Evolutionary conservation across 2,888 invertebrate genomes (phyloP).

Genomic region (Melikaiella ostensackeni): DNA sequence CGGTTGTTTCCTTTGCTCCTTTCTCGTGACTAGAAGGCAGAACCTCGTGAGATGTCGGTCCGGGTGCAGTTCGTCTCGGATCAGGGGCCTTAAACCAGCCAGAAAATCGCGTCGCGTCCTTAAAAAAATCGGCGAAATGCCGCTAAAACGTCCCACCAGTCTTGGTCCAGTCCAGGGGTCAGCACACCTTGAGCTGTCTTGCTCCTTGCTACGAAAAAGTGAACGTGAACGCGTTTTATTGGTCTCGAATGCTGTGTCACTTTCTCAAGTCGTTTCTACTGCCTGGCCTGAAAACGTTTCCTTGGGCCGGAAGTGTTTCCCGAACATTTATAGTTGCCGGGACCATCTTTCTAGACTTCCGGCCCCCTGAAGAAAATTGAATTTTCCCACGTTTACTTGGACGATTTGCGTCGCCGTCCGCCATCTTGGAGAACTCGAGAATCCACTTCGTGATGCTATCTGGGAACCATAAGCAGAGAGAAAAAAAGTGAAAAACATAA

Average conservation of each 20-base stretch:
- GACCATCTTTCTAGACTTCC: conserved; percentile 38
- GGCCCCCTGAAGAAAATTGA: conserved; percentile 21
- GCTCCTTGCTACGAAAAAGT: conserved; percentile 55
- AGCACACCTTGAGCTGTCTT: conserved; percentile 43
- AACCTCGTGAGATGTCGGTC: conserved; percentile 67
- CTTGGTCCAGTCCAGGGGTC: conserved; percentile 45
- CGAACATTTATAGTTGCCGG: conserved; percentile 47
- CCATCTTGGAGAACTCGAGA: conserved; percentile 30
- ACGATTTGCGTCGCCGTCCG: conserved; percentile 24
- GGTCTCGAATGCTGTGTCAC: conserved; percentile 56
- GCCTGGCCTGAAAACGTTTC: conserved; percentile 63
- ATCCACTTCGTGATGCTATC: neutral
- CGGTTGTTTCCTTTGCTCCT: conserved; percentile 31
- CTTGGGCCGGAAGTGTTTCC: conserved; percentile 58
- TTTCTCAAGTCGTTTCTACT: conserved; percentile 63
- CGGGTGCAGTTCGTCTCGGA: conserved; percentile 56
- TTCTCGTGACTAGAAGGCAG: conserved; percentile 56
- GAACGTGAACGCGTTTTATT: conserved; percentile 60
- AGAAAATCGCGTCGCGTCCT: conserved; percentile 34
- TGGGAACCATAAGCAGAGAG: neutral
- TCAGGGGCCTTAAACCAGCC: conserved; percentile 43
- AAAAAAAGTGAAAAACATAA: neutral
- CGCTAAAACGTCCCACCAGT: conserved; percentile 49
- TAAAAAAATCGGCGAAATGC: conserved; percentile 27
- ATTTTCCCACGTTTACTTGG: conserved; percentile 17